phyloP scores from a whole-genome alignment of 2,797 vertebrate genomes.

The Melopsittacus undulatus region DNA sequence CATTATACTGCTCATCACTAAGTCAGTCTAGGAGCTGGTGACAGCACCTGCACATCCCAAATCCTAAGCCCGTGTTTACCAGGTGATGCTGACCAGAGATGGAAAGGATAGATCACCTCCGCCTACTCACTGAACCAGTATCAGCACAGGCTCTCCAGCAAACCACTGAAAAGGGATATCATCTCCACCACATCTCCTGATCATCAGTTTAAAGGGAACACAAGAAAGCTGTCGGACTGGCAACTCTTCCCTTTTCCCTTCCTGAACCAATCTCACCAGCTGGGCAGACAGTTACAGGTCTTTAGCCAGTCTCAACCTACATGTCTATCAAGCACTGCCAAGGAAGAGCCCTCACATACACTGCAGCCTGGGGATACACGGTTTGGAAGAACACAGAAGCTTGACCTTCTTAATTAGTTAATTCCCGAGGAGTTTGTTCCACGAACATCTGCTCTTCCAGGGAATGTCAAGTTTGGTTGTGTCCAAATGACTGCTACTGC shows the following conservation, averaged over 20 bases:
- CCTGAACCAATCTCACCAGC: not conserved
- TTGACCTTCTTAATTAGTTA: conserved; percentile 37
- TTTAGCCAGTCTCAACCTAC: not conserved
- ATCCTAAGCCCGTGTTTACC: not conserved
- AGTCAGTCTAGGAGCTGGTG: not conserved
- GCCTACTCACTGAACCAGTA: not conserved
- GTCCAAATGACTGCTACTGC: too few relatives aligned
- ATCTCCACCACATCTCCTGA: not conserved
- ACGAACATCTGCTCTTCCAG: not conserved
- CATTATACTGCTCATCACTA: not conserved
- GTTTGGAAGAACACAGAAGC: not conserved
- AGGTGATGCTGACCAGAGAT: not conserved
- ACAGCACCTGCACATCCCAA: not conserved
- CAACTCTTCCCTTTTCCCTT: not conserved
- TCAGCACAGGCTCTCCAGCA: not conserved
- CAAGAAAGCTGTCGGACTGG: not conserved
- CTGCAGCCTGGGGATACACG: not conserved
- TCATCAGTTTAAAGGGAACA: not conserved
- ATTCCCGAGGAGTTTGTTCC: conserved; percentile 40
- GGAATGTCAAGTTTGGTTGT: not conserved
- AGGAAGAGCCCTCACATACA: not conserved
- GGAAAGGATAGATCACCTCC: not conserved
- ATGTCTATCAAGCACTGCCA: not conserved
- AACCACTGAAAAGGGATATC: not conserved
- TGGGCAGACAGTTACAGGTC: not conserved